Conservation (phyloP, 35 echinoderm and acorn worm species). For the Ophioderma brevispina region DNA sequence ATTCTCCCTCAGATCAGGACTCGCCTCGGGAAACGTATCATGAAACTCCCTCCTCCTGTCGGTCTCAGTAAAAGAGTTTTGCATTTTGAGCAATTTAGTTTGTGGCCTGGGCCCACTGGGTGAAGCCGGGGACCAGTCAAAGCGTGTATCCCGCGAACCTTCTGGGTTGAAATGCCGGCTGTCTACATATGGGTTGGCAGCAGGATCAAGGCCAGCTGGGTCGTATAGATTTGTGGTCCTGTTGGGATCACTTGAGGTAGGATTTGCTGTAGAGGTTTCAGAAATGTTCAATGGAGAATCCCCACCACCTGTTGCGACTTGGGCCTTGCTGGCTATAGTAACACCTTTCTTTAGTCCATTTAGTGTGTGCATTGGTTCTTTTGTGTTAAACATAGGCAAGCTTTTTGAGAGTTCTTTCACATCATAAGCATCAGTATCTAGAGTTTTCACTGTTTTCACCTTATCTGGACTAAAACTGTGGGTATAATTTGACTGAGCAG, state of each 20-base stretch:
- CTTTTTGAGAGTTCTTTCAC: constrained; percentile 47
- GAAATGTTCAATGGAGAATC: constrained; percentile 41
- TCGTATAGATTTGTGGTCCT: constrained; percentile 40
- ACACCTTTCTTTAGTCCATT: constrained; percentile 2
- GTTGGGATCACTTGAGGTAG: neutral
- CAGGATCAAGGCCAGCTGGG: constrained; percentile 45
- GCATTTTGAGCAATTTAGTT: constrained; percentile 72
- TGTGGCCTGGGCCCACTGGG: constrained; percentile 61
- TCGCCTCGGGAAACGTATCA: constrained; percentile 69
- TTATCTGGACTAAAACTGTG: constrained; percentile 89
- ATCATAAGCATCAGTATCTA: constrained; percentile 44
- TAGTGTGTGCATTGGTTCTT: neutral
- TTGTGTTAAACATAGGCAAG: constrained; percentile 71
- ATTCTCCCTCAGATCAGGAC: constrained; percentile 88
- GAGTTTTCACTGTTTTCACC: constrained; percentile 69
- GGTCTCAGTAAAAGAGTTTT: constrained; percentile 90
- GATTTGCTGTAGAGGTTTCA: constrained; percentile 3
- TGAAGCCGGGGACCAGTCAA: constrained; percentile 79
- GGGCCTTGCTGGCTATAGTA: constrained; percentile 48
- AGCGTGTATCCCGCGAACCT: constrained; percentile 55
- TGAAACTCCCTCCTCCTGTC: constrained; percentile 57
- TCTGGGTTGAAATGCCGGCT: constrained; percentile 69
- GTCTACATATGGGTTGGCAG: constrained; percentile 62
- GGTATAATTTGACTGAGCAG: constrained; percentile 80
- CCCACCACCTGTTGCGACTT: constrained; percentile 66